Evolutionary conservation across 2,113 vertebrate genomes (phyloP), one percentile per base, ranked within the genome.

Genomic region (Nyctibius bracteatus): DNA sequence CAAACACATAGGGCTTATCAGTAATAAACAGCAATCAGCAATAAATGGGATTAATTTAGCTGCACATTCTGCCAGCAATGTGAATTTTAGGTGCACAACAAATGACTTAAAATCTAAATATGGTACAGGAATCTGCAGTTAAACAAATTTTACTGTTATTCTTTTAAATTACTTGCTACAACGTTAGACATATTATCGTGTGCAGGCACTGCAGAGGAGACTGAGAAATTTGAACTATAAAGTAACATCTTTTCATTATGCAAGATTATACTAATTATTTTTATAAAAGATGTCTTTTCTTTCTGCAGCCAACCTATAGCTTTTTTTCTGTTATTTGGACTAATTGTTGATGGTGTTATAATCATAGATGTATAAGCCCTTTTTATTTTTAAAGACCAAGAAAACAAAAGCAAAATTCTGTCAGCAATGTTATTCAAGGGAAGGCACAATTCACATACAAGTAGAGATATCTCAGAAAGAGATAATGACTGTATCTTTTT

Each of bases 1-100:
- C 81, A 94, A 89, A 87, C 63, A 87, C 33, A 31, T n/a, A 62
- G 7, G 15, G 23, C 17, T 95, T 96, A 92, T 93, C 89, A 91
- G 72, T 33, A 88, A 94, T 61, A 94, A 81, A 77, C 73, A 88
- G 15, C 17, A 84, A 94, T 91, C 54, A 73, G 10, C 30, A 71
- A 79, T 33, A 95, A 92, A 89, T 52, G 33, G 55, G 37, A 86
- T 55, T 74, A 77, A 6, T 81, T 86, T 86, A 71, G 19, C 22
- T 87, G 30, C 61, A 70, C 28, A 23, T 91, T 78, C 65, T 84
- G 33, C 8, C 51, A 73, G 16, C 30, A 89, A 8, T 37, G 22
- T 54, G 33, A 78, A 71, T 74, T 88, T 86, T 79, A 89, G 14
- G 46, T 35, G 27, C 25, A 65, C 14, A 84, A 51, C 6, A 4